Evolutionary conservation across 2,888 invertebrate genomes (phyloP), one percentile per base, ranked within the genome.

Genomic region (Hypomecis atomaria): DNA sequence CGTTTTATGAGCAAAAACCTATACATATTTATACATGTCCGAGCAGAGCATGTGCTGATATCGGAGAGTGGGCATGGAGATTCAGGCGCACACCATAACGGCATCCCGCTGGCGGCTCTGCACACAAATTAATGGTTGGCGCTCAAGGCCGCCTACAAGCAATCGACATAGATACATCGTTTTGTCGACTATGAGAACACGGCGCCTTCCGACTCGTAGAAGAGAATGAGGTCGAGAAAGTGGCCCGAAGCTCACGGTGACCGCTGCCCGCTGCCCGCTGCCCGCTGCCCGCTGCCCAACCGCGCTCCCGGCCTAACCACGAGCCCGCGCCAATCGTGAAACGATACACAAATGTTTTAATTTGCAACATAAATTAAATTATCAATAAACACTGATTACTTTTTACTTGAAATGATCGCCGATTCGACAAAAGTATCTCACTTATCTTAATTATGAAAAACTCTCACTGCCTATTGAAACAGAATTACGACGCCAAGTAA

Each of bases 91-190:
- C 79, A 78, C 81, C 75, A 76, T 92, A 92, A 91, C 92, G 91
- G 91, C 86, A 91, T 78, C 73, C 74, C 81, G 84, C 81, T 76
- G 86, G 79, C 86, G 84, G 88, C 85, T 89, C 79, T 85, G 89
- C 90, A 90, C 90, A 90, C 91, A 89, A 90, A 92, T 91, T 90
- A 90, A 90, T 90, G 86, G 86, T 84, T 83, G 85, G 81, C 82
- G 89, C 85, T 92, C 92, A 91, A 91, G 91, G 92, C 91, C 91
- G 90, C 90, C 90, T 90, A 87, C 88, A 86, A 89, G 86, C 88
- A 87, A 89, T 90, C 90, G 90, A 90, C 90, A 91, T 89, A 90
- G 89, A 91, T 90, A 90, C 89, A 90, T 90, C 85, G 83, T 82
- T 87, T 88, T 88, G 88, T 86, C 87, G 87, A 87, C 86, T 87